A percentile compares a stretch with the other conserved stretches of the same genome.
Evolutionary conservation across 1,140 invertebrate species (phyloP).

Genomic region (Drosophila sechellia): DNA sequence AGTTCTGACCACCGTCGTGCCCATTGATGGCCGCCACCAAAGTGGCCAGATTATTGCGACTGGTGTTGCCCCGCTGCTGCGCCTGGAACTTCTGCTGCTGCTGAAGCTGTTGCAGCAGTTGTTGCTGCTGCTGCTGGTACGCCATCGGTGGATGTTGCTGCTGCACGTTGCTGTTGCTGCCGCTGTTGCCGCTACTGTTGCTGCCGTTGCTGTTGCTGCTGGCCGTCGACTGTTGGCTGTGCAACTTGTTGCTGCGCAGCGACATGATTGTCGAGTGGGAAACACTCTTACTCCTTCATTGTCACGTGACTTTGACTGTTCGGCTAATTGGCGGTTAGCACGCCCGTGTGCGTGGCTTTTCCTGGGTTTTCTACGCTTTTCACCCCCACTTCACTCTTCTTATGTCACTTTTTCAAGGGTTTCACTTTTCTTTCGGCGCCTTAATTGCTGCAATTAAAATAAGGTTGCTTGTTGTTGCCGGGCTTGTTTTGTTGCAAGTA

Average conservation of each 20-base stretch:
- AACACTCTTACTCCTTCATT: constrained; percentile 31
- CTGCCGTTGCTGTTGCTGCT: constrained; percentile 49
- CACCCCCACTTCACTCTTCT: constrained; percentile 53
- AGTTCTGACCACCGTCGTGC: constrained; percentile 53
- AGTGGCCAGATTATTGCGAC: constrained; percentile 80
- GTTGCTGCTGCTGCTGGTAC: constrained; percentile 82
- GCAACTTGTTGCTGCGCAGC: constrained; percentile 81
- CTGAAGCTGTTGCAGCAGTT: constrained; percentile 76
- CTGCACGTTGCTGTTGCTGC: constrained; percentile 34
- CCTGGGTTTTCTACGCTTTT: constrained; percentile 12
- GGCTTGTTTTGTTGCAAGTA: constrained; percentile 27
- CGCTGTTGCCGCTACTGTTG: constrained; percentile 29
- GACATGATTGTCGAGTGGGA: constrained; percentile 53
- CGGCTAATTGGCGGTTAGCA: constrained; percentile 57
- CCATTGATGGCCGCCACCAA: constrained; percentile 81
- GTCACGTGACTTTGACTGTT: constrained; percentile 35
- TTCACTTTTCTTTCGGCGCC: constrained; percentile 60
- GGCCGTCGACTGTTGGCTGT: constrained; percentile 46
- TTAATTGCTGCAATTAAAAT: constrained; percentile 78
- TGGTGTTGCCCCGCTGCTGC: constrained; percentile 64
- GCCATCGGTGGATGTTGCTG: constrained; percentile 51
- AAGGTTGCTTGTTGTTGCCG: constrained; percentile 27
- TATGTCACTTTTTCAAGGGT: constrained; percentile 56
- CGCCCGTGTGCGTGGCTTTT: constrained; percentile 47
- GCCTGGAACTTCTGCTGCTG: constrained; percentile 84